phyloP scores from a whole-genome alignment of 2,797 vertebrate species.

The Peromyscus attwateri region DNA sequence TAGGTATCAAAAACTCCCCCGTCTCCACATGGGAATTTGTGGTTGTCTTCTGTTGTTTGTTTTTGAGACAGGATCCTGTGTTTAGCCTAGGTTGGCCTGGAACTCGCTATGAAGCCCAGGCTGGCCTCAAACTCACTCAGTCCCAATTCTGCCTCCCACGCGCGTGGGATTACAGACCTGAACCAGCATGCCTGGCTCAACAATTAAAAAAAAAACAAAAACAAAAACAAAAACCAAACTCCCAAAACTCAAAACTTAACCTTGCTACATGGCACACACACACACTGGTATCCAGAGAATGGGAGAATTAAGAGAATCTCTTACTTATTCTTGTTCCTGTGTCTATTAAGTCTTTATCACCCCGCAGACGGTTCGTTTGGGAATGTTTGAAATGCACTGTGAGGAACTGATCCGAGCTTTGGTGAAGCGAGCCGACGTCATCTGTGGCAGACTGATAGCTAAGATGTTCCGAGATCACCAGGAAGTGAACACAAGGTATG shows the following conservation, averaged over 20 bases:
- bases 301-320: background rate
- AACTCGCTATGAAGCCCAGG: background rate
- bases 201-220: background rate
- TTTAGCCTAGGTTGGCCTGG: background rate
- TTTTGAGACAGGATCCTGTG: background rate
- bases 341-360: background rate
- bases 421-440: constrained; percentile 88
- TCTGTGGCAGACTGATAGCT: constrained; percentile 89
- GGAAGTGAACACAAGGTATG: constrained; percentile 87
- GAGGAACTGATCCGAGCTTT: constrained; percentile 91
- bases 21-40: background rate
- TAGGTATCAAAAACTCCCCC: background rate
- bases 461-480: constrained; percentile 91
- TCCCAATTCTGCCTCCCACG: background rate
- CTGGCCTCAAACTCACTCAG: background rate
- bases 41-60: background rate
- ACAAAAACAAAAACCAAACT: background rate
- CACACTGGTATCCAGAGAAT: background rate
- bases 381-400: constrained; percentile 94
- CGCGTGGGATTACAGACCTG: background rate
- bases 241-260: background rate
- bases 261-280: background rate
- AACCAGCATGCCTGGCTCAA: background rate
- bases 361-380: constrained; percentile 90
- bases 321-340: background rate